Percentiles rank a stretch among this genome's conserved stretches.
Evolutionary conservation across 2,888 invertebrate species (phyloP).

Genomic region (Gisinianus flammeolus): DNA sequence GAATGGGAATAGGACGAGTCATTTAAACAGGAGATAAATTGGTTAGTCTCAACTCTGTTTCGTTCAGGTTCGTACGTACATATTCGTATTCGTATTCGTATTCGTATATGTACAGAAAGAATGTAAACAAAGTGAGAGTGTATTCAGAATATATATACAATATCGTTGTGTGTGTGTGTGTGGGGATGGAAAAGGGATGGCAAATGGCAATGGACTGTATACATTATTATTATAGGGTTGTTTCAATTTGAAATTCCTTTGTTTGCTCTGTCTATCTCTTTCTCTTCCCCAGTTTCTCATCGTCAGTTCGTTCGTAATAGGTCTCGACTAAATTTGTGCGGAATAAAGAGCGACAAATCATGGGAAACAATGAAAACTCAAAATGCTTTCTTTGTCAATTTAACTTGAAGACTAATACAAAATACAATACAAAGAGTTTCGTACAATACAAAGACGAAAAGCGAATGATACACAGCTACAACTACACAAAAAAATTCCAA

Average conservation of each 20-base stretch:
- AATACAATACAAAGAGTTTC: constrained; percentile 43
- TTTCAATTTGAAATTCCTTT: no score
- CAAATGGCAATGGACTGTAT: no score
- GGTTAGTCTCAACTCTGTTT: neutral
- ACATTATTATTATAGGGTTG: no score
- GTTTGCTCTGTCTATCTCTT: neutral
- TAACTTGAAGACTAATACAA: constrained; percentile 39
- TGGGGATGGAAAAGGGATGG: no score
- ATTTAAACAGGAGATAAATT: neutral
- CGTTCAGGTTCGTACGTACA: no score
- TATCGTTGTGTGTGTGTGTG: no score
- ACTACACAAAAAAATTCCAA: neutral
- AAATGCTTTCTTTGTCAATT: constrained; percentile 24
- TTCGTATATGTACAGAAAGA: no score
- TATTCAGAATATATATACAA: no score
- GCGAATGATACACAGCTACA: constrained; percentile 31
- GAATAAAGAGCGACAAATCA: constrained; percentile 13
- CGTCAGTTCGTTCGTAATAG: neutral
- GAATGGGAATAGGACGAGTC: no score
- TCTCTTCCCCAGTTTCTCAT: neutral
- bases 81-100: no score
- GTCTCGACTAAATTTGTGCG: constrained; percentile 3
- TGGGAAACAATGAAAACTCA: constrained; percentile 2
- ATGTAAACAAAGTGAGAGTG: no score
- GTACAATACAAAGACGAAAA: constrained; percentile 29